A percentile compares a stretch with the other conserved stretches of the same genome.
These are phyloP conservation scores for Gyrodactylus bullatarudis DNA, from an alignment of 1,140 invertebrate genomes.

Conservation along the genomic window DNA sequence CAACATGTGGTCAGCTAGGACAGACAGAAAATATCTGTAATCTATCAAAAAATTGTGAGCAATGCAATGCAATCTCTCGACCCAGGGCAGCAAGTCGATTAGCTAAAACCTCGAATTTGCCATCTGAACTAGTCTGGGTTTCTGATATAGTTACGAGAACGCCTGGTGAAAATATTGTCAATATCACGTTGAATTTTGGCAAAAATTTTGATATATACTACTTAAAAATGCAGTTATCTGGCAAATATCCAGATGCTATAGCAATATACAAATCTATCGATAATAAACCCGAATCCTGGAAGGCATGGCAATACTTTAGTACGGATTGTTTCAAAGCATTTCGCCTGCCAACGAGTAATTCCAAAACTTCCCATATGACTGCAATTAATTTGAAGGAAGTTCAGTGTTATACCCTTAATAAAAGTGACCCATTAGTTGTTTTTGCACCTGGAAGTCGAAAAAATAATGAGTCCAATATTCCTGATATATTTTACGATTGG, in stretches of 20 bases:
- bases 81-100: neutral
- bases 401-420: neutral
- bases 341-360: neutral
- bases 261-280: slow-evolving; percentile 3
- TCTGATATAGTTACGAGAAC: neutral
- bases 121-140: neutral
- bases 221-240: neutral
- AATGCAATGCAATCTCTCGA: neutral
- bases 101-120: neutral
- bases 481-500: neutral
- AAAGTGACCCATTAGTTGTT: neutral
- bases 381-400: neutral
- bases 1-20: neutral
- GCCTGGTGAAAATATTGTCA: neutral
- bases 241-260: neutral
- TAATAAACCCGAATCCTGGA: neutral
- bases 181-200: neutral
- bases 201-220: slow-evolving; percentile 4
- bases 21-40: neutral
- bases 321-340: slow-evolving; percentile 1
- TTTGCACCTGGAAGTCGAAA: neutral
- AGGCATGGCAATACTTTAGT: neutral
- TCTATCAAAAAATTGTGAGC: neutral
- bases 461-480: too few relatives aligned
- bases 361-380: neutral